Percentiles rank a stretch among this genome's conserved stretches.
Conservation (phyloP, 2,113 vertebrate genomes). For the Microtus montanus region DNA sequence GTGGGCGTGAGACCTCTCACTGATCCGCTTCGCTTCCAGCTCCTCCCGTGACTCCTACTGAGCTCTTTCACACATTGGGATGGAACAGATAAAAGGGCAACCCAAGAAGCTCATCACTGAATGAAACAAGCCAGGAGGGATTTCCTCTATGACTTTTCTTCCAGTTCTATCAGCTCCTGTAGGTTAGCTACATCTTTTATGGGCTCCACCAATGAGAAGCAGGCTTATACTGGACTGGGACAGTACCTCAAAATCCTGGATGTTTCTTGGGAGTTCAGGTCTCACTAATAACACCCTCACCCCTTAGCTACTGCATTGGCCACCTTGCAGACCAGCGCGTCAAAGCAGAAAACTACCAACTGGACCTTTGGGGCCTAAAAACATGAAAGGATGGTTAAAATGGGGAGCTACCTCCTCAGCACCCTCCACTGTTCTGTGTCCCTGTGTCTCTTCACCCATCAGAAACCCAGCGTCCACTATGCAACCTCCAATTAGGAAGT, state of each 20-base stretch:
- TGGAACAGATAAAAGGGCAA: background rate
- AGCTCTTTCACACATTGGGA: too few relatives aligned
- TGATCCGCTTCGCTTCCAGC: background rate
- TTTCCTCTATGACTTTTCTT: background rate
- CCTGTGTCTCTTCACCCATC: background rate
- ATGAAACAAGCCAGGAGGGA: background rate
- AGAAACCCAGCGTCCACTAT: background rate
- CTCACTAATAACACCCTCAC: background rate
- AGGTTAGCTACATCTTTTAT: background rate
- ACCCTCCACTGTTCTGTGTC: fast-evolving
- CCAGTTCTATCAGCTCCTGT: background rate
- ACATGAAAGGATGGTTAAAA: background rate
- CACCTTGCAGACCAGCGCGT: background rate
- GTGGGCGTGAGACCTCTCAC: background rate
- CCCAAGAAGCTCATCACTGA: background rate
- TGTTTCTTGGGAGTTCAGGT: background rate
- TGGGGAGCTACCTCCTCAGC: background rate
- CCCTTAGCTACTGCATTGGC: background rate
- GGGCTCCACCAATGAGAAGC: too few relatives aligned
- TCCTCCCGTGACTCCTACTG: background rate
- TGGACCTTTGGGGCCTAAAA: background rate
- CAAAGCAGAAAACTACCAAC: background rate
- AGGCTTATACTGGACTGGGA: too few relatives aligned
- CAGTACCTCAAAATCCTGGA: fast-evolving
- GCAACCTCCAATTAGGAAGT: background rate